Evolutionary conservation across 2,113 vertebrate species (phyloP), one percentile per base, ranked within the genome.

Genomic region (Syngnathus floridae): DNA sequence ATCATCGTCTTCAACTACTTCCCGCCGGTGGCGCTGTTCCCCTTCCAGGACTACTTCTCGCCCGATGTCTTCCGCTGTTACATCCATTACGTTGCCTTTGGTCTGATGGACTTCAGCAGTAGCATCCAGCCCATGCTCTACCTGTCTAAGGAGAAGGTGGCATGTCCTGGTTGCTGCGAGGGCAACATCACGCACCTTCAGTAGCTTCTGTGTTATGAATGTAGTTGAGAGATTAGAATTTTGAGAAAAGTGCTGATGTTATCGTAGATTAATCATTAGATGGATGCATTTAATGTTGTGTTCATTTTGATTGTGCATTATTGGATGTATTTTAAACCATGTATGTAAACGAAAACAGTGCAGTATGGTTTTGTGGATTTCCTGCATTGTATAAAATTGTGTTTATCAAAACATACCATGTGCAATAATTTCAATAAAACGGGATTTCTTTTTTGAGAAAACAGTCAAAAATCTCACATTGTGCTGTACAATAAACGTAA

Each of bases 1-100:
- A 91, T 92, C 65, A 90, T 90, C 10, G 80, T 91, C 19, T 83
- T 91, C 46, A 91, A 91, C 82, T 91, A 92, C 72, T 88, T 91
- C 54, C 90, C 90, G 0, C 83, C 87, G 0, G 89, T 91, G 0
- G 88, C 86, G 0, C 79, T 92, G n/a, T 89, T 91, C n/a, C 91
- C 90, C 11, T 92, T 92, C 61, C 31, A 85, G 65, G 7, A 66
- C 0, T 89, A 88, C 77, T 92, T 88, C 66, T 73, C 85, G 7
- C 21, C 41, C 0, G 69, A 86, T 0, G 84, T 90, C 55, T 91
- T 88, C 63, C 41, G 0, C 0, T 91, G 90, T 66, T 91, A 90
- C 43, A 82, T 92, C 55, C 65, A 88, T 65, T 89, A 88, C 3
- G 0, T 89, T 0, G 85, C 86, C 0, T 90, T 91, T 1, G 87